phyloP scores from a whole-genome alignment of 2,113 vertebrate genomes.

The Astatoreochromis straeleni region DNA sequence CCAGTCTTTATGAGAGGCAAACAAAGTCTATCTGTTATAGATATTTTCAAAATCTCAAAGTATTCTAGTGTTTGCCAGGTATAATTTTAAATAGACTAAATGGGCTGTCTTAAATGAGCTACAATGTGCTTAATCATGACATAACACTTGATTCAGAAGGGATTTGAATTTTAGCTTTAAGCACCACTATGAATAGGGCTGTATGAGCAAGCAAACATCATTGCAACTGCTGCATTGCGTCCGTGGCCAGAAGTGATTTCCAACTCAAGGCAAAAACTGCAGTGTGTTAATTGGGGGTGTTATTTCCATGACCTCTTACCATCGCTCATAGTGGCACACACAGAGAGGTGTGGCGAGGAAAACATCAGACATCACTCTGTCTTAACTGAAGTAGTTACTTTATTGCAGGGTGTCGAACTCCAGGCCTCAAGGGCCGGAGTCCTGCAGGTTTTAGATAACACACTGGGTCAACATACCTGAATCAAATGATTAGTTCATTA shows the following conservation, averaged over 20 bases:
- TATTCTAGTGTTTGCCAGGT: not conserved
- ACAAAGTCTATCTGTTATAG: not conserved
- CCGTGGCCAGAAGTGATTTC: not conserved
- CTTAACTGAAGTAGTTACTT: not conserved
- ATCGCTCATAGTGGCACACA: not conserved
- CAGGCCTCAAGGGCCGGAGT: not conserved
- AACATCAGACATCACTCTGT: not conserved
- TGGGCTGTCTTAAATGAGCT: not conserved
- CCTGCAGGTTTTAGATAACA: not conserved
- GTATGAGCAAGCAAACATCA: not conserved
- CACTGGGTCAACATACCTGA: not conserved
- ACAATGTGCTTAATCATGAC: not conserved
- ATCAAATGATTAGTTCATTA: not conserved
- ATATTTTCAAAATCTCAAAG: not conserved
- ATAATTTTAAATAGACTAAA: not conserved
- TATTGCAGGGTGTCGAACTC: not conserved
- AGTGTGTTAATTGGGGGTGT: not conserved
- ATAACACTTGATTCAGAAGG: not conserved
- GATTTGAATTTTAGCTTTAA: not conserved
- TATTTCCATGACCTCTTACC: not conserved
- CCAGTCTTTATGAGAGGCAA: not conserved
- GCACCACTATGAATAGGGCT: not conserved
- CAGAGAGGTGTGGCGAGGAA: not conserved
- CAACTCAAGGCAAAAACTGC: not conserved
- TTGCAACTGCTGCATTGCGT: not conserved